Conservation (phyloP, 2,113 vertebrate genomes). For the Callorhinus ursinus region DNA sequence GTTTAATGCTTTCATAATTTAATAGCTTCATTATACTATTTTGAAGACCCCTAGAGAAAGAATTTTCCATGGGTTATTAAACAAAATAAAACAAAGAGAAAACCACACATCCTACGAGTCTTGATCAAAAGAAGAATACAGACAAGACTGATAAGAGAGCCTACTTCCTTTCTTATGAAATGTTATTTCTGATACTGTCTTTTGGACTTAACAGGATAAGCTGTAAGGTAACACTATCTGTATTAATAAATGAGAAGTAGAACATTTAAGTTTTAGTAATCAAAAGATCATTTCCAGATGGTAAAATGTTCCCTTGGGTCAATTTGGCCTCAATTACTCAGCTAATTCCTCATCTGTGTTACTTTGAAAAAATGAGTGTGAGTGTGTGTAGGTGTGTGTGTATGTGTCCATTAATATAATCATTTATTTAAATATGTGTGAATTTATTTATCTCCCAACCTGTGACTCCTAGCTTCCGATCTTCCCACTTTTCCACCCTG, state of each 20-base stretch:
- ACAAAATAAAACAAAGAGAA: not conserved
- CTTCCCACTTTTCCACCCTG: not conserved
- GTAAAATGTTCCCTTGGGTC: not conserved
- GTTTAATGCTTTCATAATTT: not conserved
- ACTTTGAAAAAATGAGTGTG: not conserved
- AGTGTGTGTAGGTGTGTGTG: not conserved
- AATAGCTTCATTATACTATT: not conserved
- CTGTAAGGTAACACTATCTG: not conserved
- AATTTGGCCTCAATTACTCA: not conserved
- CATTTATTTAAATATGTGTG: not conserved
- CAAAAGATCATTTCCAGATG: not conserved
- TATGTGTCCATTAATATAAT: not conserved
- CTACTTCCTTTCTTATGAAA: not conserved
- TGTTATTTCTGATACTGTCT: not conserved
- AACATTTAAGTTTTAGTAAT: not conserved
- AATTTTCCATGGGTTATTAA: not conserved
- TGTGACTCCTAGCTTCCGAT: not conserved
- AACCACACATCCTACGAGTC: not conserved
- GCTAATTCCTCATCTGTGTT: not conserved
- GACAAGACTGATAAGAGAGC: not conserved
- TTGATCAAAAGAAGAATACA: not conserved
- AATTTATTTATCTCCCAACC: not conserved
- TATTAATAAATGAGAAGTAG: not conserved
- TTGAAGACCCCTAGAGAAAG: not conserved
- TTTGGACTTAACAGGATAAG: not conserved